These are phyloP conservation scores for Drosophila grimshawi DNA, from an alignment of 1,140 invertebrate genomes.

Conservation along the genomic window DNA sequence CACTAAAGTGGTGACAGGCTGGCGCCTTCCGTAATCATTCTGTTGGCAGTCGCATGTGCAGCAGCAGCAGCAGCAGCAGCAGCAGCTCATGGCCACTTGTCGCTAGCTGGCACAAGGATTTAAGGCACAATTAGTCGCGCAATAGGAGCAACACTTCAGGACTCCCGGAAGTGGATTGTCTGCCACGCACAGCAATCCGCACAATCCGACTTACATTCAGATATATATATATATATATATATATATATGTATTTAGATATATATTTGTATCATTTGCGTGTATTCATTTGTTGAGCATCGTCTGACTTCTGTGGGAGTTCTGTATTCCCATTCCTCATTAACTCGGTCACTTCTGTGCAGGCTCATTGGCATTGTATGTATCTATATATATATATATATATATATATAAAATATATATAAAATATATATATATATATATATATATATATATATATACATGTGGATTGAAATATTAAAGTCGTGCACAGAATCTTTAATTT, in stretches of 20 bases:
- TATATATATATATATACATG: no score
- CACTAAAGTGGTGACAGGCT: constrained; percentile 20
- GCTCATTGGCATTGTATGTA: no score
- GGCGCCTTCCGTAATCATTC: constrained; percentile 46
- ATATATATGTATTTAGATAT: no score
- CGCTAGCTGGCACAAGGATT: constrained; percentile 32
- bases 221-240: no score
- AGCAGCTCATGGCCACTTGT: constrained; percentile 25
- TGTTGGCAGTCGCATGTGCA: constrained; percentile 15
- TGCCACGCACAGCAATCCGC: background rate
- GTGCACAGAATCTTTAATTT: no score
- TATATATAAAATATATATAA: no score
- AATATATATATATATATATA: no score
- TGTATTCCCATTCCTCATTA: background rate
- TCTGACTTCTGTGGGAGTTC: background rate
- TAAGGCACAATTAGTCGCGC: constrained; percentile 34
- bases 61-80: constrained; percentile 8
- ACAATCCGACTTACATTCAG: no score
- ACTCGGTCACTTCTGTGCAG: background rate
- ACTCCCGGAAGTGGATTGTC: constrained; percentile 32
- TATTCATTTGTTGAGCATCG: background rate
- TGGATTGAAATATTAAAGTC: no score
- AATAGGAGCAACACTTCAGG: constrained; percentile 41
- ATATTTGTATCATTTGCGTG: no score
- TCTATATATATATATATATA: background rate